Evolutionary conservation across 2,113 vertebrate genomes (phyloP).

Genomic region (Rutilus rutilus): DNA sequence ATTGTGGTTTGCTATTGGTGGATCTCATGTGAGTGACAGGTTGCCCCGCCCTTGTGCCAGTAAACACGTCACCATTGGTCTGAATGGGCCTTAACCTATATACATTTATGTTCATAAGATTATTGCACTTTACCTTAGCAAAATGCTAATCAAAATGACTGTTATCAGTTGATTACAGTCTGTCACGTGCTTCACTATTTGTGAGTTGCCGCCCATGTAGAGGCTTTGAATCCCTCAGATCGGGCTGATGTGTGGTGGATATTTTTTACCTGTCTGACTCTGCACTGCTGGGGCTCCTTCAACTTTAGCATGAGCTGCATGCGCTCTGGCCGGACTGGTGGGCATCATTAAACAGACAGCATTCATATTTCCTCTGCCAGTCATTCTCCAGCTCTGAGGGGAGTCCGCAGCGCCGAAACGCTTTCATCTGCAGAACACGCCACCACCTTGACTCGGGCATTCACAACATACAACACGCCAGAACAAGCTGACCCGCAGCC

Average conservation of each 20-base stretch:
- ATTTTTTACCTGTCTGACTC: background rate
- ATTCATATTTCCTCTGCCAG: constrained; percentile 21
- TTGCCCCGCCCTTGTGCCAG: too few species aligned
- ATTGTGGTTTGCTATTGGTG: too few species aligned
- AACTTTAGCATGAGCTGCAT: background rate
- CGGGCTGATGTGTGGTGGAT: background rate
- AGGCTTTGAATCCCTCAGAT: background rate
- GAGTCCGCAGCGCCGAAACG: background rate
- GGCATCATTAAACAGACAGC: constrained; percentile 43
- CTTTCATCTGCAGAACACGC: constrained; percentile 36
- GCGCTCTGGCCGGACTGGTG: constrained; percentile 15
- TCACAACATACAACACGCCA: background rate
- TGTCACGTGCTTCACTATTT: background rate
- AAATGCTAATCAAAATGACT: background rate
- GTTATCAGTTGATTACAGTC: background rate
- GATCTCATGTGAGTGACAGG: too few species aligned
- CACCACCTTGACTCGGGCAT: background rate
- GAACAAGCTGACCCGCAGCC: background rate
- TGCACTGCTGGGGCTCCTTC: background rate
- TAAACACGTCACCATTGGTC: too few species aligned
- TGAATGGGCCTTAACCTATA: too few species aligned
- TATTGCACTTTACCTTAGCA: background rate
- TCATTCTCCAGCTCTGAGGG: constrained; percentile 3
- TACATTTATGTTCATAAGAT: background rate
- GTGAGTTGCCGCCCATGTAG: background rate